Base-by-base conservation (phyloP, 1,140 invertebrate genomes). In the Anoplophora glabripennis region DNA sequence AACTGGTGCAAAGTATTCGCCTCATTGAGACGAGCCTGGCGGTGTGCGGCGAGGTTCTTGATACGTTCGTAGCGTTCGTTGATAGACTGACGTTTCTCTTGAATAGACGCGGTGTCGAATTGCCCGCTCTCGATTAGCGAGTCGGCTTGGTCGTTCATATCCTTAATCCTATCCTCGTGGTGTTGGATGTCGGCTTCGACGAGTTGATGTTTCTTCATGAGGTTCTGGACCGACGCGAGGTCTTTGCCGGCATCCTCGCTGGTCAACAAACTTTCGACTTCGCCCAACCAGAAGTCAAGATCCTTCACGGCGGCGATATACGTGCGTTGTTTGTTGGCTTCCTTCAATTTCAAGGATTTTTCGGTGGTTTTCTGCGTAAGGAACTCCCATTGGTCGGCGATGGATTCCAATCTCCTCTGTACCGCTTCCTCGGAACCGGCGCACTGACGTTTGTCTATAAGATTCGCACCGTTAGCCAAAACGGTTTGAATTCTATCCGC, bases 231-330 rank as follows among this genome's bases (percentile, higher is more conserved):
- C 0, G 95, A 97, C 0, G 94, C 93, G 48, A 99, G 80, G 81
- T 99, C 98, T 77, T 99, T 99, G 45, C 97, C 96, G 63, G 94
- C 92, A 80, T 99, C 97, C 75, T 99, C 96, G 42, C 92, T 94
- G 33, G 93, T 96, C 63, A 99, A 77, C 40, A 99, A 82, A 78
- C 94, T 96, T 75, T 99, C 97, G 44, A 98, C 94, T 84, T 99
- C 97, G 63, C 95, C 96, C 28, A 99, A 85, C 98, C 98, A 99
- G 79, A 99, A 99, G 79, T 99, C 98, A 61, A 99, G 86, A 82
- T 99, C 98, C 77, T 99, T 99, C 34, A 99, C 95, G 34, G 96
- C 96, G 59, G 98, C 98, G 78, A 99, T 99, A 79, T 98, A 99
- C 0, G 94, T 97, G 49, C 96, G 86, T 76, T 99, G 97, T 73